Conservation (phyloP, 1,140 invertebrate species). For the Meloidogyne floridensis region DNA sequence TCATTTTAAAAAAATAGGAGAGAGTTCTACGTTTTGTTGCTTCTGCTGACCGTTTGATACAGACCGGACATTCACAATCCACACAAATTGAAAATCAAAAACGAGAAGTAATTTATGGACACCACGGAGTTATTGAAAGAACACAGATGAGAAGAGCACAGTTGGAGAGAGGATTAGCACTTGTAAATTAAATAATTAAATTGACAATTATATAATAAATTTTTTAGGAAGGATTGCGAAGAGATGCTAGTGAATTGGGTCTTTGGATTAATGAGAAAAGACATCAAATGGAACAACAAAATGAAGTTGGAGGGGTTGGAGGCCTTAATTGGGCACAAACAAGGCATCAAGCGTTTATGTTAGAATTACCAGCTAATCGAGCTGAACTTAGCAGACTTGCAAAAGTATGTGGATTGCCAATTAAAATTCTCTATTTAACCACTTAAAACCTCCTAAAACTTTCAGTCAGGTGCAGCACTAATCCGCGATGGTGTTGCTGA, state of each 20-base stretch:
- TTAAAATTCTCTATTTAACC: not conserved
- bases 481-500: not conserved
- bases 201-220: too few relatives aligned
- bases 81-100: slow-evolving; percentile 70
- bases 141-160: not conserved
- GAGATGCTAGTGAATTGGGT: slow-evolving; percentile 82
- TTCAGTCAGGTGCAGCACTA: not conserved
- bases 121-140: slow-evolving; percentile 68
- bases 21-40: slow-evolving; percentile 73
- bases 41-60: slow-evolving; percentile 81
- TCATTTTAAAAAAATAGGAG: slow-evolving; percentile 2
- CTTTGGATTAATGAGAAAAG: slow-evolving; percentile 87
- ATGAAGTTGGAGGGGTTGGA: slow-evolving; percentile 25
- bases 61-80: slow-evolving; percentile 78
- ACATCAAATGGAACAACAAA: slow-evolving; percentile 73
- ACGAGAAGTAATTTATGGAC: slow-evolving; percentile 76
- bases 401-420: not conserved
- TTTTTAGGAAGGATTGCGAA: slow-evolving; percentile 70
- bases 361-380: slow-evolving; percentile 73
- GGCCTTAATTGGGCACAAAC: slow-evolving; percentile 7
- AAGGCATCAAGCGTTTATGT: slow-evolving; percentile 88
- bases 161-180: not conserved
- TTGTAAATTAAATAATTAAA: not conserved
- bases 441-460: not conserved
- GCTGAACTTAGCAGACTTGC: slow-evolving; percentile 19